A percentile compares a stretch with the other conserved stretches of the same genome.
Conservation (phyloP, 2,113 vertebrate genomes). For the Elachura formosa region DNA sequence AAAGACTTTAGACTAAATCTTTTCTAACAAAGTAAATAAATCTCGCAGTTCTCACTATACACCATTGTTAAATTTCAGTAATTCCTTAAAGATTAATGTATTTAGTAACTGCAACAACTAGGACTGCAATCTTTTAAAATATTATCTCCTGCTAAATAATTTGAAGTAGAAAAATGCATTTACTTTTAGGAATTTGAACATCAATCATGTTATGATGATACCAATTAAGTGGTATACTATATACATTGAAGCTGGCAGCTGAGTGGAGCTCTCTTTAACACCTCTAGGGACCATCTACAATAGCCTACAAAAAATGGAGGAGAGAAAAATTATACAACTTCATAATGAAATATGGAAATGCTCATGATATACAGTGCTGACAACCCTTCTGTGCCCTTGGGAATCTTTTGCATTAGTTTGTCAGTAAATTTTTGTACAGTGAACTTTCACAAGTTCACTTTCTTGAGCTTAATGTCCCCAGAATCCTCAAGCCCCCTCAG, state of each 20-base stretch:
- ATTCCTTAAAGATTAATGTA: conserved; percentile 35
- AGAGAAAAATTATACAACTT: not conserved
- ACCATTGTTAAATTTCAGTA: conserved; percentile 44
- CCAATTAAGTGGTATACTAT: not conserved
- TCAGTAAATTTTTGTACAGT: not conserved
- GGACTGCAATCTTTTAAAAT: conserved; percentile 14
- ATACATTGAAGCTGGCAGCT: not conserved
- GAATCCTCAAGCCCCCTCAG: not conserved
- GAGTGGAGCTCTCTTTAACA: not conserved
- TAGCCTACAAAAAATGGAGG: not conserved
- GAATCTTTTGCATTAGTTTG: not conserved
- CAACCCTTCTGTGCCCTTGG: not conserved
- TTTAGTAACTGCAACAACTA: conserved; percentile 24
- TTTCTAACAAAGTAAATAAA: conserved; percentile 14
- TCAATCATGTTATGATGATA: conserved; percentile 17
- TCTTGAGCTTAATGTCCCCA: not conserved
- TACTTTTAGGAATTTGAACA: not conserved
- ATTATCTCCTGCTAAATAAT: not conserved
- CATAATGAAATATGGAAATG: not conserved
- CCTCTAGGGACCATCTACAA: not conserved
- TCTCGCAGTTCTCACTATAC: not conserved
- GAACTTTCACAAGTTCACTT: not conserved
- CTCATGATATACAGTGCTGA: not conserved
- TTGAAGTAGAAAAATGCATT: not conserved
- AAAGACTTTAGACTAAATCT: conserved; percentile 35